These are phyloP conservation scores for Balearica regulorum DNA, from an alignment of 2,797 vertebrate species.

Conservation along the genomic window DNA sequence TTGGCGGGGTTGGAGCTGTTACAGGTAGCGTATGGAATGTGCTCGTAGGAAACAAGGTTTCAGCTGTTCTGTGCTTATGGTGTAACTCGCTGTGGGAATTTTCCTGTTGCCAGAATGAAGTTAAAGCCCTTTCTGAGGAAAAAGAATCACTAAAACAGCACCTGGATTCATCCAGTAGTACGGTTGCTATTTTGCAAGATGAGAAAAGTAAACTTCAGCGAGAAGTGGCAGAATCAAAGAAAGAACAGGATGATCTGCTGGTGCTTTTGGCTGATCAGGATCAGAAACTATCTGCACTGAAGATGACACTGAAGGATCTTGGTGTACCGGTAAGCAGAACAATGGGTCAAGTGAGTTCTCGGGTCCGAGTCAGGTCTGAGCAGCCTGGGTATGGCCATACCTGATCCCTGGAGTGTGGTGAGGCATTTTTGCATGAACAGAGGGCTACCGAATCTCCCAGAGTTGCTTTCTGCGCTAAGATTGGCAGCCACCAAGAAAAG, in stretches of 20 bases:
- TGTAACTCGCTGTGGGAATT: background rate
- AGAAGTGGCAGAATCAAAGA: slow-evolving; percentile 92
- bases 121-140: slow-evolving; percentile 75
- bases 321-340: slow-evolving; percentile 83
- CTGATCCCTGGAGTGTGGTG: fast-evolving
- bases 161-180: slow-evolving; percentile 87
- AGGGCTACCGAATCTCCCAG: background rate
- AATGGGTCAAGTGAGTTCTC: background rate
- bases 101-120: slow-evolving; percentile 75
- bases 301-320: slow-evolving; percentile 85
- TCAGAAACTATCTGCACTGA: slow-evolving; percentile 89
- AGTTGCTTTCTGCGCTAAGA: background rate
- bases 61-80: background rate
- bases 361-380: background rate
- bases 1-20: fast-evolving
- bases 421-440: fast-evolving
- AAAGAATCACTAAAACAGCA: slow-evolving; percentile 82
- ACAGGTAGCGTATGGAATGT: fast-evolving
- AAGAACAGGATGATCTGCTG: slow-evolving; percentile 96
- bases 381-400: background rate
- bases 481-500: background rate
- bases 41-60: background rate
- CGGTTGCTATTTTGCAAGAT: slow-evolving; percentile 87
- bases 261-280: slow-evolving; percentile 97
- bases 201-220: slow-evolving; percentile 87